Evolutionary conservation across 2,113 vertebrate species (phyloP).

Genomic region (Tauraco erythrolophus): DNA sequence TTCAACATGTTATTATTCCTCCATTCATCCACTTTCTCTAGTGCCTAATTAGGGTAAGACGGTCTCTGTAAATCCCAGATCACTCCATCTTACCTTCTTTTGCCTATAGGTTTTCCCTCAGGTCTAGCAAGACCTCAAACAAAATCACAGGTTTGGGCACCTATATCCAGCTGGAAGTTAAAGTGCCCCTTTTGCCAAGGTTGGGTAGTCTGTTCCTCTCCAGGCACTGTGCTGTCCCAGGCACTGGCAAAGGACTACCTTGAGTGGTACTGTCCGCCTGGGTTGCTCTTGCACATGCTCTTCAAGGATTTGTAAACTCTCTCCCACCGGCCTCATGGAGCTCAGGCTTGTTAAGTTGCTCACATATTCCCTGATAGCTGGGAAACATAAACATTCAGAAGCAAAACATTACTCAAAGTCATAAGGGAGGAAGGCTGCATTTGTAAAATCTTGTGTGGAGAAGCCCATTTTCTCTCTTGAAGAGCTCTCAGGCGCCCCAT

Average conservation of each 20-base stretch:
- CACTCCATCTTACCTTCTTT: background rate
- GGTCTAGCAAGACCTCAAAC: background rate
- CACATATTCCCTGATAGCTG: background rate
- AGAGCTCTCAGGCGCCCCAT: slow-evolving; percentile 14
- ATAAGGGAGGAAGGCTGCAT: background rate
- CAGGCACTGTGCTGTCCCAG: background rate
- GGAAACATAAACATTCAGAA: background rate
- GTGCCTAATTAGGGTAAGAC: background rate
- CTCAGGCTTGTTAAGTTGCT: background rate
- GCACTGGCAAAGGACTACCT: background rate
- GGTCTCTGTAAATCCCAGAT: background rate
- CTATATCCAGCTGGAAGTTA: background rate
- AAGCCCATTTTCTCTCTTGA: background rate
- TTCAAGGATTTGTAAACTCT: background rate
- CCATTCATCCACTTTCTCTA: background rate
- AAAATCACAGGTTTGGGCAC: background rate
- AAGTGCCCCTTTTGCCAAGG: accelerated
- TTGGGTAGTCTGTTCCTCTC: background rate
- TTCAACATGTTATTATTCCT: background rate
- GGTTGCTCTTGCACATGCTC: background rate
- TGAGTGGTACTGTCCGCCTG: background rate
- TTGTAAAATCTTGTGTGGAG: slow-evolving; percentile 30
- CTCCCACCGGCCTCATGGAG: background rate
- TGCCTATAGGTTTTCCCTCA: background rate
- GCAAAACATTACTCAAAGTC: slow-evolving; percentile 1